Percentiles rank a stretch among this genome's conserved stretches.
phyloP scores from a whole-genome alignment of 2,888 invertebrate genomes.

The Eristalis arbustorum region DNA sequence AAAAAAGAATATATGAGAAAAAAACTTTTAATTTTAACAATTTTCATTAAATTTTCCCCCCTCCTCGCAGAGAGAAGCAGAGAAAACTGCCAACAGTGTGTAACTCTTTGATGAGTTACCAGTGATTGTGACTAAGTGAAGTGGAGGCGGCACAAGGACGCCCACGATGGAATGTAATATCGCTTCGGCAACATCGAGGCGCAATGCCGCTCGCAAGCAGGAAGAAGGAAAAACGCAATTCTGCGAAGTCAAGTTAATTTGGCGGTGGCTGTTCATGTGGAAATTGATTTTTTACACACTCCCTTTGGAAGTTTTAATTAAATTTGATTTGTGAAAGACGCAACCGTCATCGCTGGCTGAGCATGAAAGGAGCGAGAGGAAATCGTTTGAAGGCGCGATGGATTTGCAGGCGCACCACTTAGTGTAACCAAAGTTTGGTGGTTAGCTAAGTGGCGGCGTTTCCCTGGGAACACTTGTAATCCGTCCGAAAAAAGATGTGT shows the following conservation, averaged over 20 bases:
- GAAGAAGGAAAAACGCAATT: background rate
- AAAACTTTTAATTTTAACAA: constrained; percentile 57
- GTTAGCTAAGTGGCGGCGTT: background rate
- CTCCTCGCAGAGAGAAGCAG: background rate
- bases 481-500: background rate
- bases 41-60: constrained; percentile 58
- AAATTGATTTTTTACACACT: constrained; percentile 19
- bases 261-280: constrained; percentile 24
- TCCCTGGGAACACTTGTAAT: background rate
- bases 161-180: constrained; percentile 53
- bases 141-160: constrained; percentile 2
- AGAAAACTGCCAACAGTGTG: constrained; percentile 14
- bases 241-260: constrained; percentile 24
- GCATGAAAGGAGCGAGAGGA: background rate
- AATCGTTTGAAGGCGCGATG: background rate
- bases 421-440: background rate
- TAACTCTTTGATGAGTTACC: constrained; percentile 58
- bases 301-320: constrained; percentile 6
- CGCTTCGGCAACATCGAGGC: constrained; percentile 1
- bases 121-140: constrained; percentile 57
- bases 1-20: background rate
- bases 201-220: background rate
- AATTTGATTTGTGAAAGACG: background rate
- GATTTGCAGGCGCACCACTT: background rate
- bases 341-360: no score